A percentile compares a stretch with the other conserved stretches of the same genome.
These are phyloP conservation scores for Pissodes strobi DNA, from an alignment of 1,140 invertebrate genomes.

Conservation along the genomic window DNA sequence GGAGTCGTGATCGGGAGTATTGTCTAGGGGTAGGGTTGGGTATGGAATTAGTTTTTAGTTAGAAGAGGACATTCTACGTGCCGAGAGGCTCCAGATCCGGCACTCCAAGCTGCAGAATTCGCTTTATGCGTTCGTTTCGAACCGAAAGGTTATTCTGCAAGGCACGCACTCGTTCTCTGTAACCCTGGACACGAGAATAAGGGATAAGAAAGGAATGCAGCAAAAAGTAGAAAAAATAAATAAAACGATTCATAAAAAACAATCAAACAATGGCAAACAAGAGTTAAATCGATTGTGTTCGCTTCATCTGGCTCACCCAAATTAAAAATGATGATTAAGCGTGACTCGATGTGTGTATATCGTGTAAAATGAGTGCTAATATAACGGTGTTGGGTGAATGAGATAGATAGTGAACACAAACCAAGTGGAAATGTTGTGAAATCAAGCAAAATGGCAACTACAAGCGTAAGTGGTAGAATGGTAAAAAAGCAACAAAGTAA, in stretches of 20 bases:
- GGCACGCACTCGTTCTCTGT: slow-evolving; percentile 80
- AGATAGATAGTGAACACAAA: slow-evolving; percentile 49
- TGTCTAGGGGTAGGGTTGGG: slow-evolving; percentile 20
- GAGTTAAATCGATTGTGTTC: slow-evolving; percentile 45
- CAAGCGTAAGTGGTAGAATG: slow-evolving; percentile 41
- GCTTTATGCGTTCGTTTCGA: slow-evolving; percentile 84
- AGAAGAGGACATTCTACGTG: slow-evolving; percentile 56
- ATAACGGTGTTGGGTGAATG: slow-evolving; percentile 33
- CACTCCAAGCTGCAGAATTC: slow-evolving; percentile 80
- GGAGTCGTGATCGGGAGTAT: slow-evolving; percentile 29
- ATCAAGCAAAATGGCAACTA: slow-evolving; percentile 40
- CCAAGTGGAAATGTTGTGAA: slow-evolving; percentile 41
- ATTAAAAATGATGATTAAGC: slow-evolving; percentile 31
- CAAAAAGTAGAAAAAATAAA: slow-evolving; percentile 63
- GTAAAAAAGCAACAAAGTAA: slow-evolving; percentile 43
- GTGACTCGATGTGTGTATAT: slow-evolving; percentile 23
- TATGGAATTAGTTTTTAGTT: slow-evolving; percentile 1
- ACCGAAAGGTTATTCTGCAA: slow-evolving; percentile 87
- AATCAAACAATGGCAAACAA: slow-evolving; percentile 43
- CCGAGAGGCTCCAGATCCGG: slow-evolving; percentile 75
- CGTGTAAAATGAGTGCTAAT: slow-evolving; percentile 22
- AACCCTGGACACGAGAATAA: slow-evolving; percentile 65
- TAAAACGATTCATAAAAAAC: slow-evolving; percentile 56
- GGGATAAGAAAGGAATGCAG: slow-evolving; percentile 59
- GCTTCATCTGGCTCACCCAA: slow-evolving; percentile 48